Evolutionary conservation across 1,140 invertebrate genomes (phyloP), one percentile per base, ranked within the genome.

Genomic region (Drosophila bocqueti): DNA sequence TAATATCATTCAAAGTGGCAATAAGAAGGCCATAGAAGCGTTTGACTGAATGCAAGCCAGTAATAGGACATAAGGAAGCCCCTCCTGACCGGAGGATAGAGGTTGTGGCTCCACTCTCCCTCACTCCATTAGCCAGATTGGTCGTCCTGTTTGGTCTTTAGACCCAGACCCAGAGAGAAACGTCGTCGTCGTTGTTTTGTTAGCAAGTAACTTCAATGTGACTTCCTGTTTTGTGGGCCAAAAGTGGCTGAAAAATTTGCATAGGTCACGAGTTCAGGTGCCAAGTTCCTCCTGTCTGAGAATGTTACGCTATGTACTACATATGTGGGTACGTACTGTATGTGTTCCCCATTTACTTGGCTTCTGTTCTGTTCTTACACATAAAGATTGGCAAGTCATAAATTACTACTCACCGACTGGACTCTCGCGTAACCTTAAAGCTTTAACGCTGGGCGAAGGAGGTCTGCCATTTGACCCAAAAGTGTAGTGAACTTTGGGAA

Each of bases 231-330:
- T 57, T 65, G 82, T 78, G 85, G 74, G 78, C 75, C 85, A 89
- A 76, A 76, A 73, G 71, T 73, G 59, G 71, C 79, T 59, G 68
- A 47, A 79, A 57, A 91, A 91, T 91, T 91, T 91, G 89, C 89
- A 91, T 91, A 91, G 89, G 89, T 91, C 89, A 91, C 81, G 89
- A 91, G 84, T 91, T 91, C 83, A 91, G 87, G 87, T 81, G 90
- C 82, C 55, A 81, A 77, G 50, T 72, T 65, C 75, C 46, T 76
- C 52, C 75, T 45, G 81, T 87, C 83, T 87, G 73, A 65, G 80
- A 80, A 67, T 65, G 65, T 76, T 83, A 58, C 49, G 61, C 58
- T 83, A 79, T 81, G 10, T 74, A 52, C 47, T 1, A 13, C 34
- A 31, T 10, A 49, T 63, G 58, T 50, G 42, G 8, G 34, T 31